phyloP scores from a whole-genome alignment of 2,888 invertebrate species.

The Latrodectus elegans region DNA sequence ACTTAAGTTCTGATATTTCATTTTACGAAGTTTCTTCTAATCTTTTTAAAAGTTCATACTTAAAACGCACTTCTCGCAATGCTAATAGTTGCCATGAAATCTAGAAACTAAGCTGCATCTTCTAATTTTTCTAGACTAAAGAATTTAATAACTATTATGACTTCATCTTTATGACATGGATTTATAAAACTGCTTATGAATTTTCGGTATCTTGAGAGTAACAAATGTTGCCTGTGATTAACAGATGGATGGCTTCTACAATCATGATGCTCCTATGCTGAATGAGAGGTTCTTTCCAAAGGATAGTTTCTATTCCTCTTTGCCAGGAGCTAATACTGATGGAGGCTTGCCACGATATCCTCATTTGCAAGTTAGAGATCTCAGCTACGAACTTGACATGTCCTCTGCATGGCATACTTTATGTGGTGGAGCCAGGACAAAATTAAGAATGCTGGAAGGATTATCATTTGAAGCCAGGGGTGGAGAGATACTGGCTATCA shows the following conservation, averaged over 20 bases:
- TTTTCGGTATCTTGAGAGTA: no score
- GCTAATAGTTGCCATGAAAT: no score
- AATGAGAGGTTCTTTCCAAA: constrained; percentile 74
- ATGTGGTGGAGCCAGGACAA: constrained; percentile 74
- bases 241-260: constrained; percentile 69
- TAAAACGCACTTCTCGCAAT: no score
- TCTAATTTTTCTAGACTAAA: no score
- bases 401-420: constrained; percentile 73
- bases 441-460: constrained; percentile 80
- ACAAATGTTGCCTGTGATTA: no score
- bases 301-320: constrained; percentile 72
- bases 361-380: constrained; percentile 79
- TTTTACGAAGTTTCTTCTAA: no score
- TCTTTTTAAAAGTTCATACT: no score
- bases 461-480: constrained; percentile 91
- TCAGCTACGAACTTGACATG: constrained; percentile 80
- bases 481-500: constrained; percentile 91
- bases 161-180: no score
- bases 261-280: constrained; percentile 72
- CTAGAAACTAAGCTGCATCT: no score
- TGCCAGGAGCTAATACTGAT: constrained; percentile 53
- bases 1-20: background rate
- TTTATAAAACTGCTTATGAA: no score
- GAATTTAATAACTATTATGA: no score
- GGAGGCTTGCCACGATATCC: constrained; percentile 73